Evolutionary conservation across 2,888 invertebrate genomes (phyloP).

Genomic region (Augiades crinisus): DNA sequence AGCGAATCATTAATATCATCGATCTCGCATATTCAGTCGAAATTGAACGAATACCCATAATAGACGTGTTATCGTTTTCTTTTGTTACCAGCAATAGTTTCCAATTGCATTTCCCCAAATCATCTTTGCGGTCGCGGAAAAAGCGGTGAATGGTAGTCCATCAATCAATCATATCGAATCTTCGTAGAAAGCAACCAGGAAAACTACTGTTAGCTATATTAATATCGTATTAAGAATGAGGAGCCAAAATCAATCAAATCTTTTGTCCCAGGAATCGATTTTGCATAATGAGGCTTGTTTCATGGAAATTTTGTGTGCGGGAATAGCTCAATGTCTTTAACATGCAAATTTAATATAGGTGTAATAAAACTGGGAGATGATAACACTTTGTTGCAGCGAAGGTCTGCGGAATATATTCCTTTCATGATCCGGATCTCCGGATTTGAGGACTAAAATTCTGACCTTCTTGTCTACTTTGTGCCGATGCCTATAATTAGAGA

Average conservation of each 20-base stretch:
- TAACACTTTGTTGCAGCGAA: too few relatives aligned
- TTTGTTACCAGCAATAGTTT: conserved; percentile 9
- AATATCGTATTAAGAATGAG: conserved; percentile 14
- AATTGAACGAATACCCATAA: conserved; percentile 22
- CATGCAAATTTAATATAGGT: too few relatives aligned
- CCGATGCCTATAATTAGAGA: too few relatives aligned
- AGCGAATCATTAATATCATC: too few relatives aligned
- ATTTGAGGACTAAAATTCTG: too few relatives aligned
- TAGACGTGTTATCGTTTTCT: conserved; percentile 3
- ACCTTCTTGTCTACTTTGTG: too few relatives aligned
- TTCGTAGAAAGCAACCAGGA: not conserved
- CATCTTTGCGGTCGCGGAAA: conserved; percentile 5
- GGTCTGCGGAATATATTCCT: too few relatives aligned
- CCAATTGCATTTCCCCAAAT: conserved; percentile 12
- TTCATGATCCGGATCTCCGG: too few relatives aligned
- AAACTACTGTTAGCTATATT: conserved; percentile 3
- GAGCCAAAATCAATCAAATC: conserved; percentile 13
- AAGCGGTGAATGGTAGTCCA: conserved; percentile 1
- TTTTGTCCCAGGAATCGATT: not conserved
- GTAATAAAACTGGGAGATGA: too few relatives aligned
- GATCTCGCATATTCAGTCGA: not conserved
- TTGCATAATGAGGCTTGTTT: not conserved
- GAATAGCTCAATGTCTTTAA: too few relatives aligned
- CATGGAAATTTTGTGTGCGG: too few relatives aligned
- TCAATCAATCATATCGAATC: conserved; percentile 13